Evolutionary conservation across 2,113 vertebrate genomes (phyloP), one percentile per base, ranked within the genome.

Genomic region (Sander vitreus): DNA sequence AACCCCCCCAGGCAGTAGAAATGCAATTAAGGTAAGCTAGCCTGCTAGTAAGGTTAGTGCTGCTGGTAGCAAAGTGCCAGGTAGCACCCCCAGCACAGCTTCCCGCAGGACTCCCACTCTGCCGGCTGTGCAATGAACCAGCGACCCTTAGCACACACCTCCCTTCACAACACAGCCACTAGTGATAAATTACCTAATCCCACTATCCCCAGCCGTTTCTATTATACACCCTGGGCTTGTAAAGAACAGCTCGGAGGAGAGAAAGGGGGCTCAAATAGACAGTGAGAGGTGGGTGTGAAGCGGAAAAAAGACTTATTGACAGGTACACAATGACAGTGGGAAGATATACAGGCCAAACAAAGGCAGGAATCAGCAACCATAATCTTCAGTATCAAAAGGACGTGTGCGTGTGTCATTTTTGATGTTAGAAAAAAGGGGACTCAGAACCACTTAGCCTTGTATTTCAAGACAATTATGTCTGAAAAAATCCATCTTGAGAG

Each of bases 141-240:
- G 54, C 62, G 11, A 87, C 84, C 88, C 86, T 77, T 59, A 67
- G 83, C 78, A 70, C 73, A 85, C 85, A 70, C 90, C 79, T 83
- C 73, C 85, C 81, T 82, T 83, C 83, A 80, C 74, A 81, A 85
- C 82, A 80, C 85, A 88, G 66, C 58, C 80, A 78, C 89, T 83
- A 66, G 84, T 93, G 90, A 93, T 93, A 85, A 93, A 93, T 93
- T 86, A 93, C 90, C 89, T 76, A 74, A 91, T 89, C 87, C 83
- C 67, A 13, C 67, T 58, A 65, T 84, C 54, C 88, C 84, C 70
- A 81, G 87, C 76, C 39, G 23, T 74, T 90, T 88, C 85, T 69
- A 78, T 88, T 87, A 76, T 87, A 84, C 80, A 85, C 75, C 71
- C 79, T 27, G 48, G 77, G 75, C 85, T 91, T 87, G 69, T 81